These are phyloP conservation scores for Periophthalmus modestus DNA, from an alignment of 2,113 vertebrate species.

Conservation along the genomic window DNA sequence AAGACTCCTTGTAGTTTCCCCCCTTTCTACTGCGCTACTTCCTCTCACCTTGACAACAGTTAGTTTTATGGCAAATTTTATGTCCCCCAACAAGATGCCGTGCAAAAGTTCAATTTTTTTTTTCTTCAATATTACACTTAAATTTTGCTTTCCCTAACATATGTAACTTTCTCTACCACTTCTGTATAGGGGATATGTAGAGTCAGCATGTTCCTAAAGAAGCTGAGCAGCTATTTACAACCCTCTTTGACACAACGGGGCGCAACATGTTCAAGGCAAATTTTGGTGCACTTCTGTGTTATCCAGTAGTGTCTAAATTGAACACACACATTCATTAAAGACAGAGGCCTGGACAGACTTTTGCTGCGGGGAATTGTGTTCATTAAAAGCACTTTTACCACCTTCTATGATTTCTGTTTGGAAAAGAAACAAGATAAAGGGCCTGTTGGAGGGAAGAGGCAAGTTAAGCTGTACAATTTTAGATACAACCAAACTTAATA, in stretches of 20 bases:
- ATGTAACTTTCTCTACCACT: conserved; percentile 14
- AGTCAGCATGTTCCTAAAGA: conserved; percentile 69
- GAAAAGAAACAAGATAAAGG: conserved; percentile 56
- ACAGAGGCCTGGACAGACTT: conserved; percentile 54
- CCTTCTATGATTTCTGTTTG: conserved; percentile 36
- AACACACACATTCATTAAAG: conserved; percentile 75
- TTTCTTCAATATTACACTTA: neutral
- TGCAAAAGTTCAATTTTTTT: neutral
- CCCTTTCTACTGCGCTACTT: conserved; percentile 20
- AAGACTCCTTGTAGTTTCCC: conserved; percentile 36
- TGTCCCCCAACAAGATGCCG: neutral
- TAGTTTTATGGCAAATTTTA: neutral
- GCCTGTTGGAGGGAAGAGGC: conserved; percentile 30
- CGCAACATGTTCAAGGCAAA: conserved; percentile 64
- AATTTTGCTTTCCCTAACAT: conserved; percentile 20
- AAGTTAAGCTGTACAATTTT: conserved; percentile 1
- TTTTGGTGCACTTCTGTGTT: conserved; percentile 50
- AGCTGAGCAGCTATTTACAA: conserved; percentile 70
- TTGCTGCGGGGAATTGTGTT: conserved; percentile 64
- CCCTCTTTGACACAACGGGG: conserved; percentile 66
- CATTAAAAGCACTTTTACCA: conserved; percentile 62
- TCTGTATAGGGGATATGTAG: conserved; percentile 37
- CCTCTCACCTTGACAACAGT: conserved; percentile 27
- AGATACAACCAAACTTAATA: neutral
- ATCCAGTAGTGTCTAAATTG: conserved; percentile 68